Evolutionary conservation across 2,888 invertebrate species (phyloP).

Genomic region (Pterostichus madidus): DNA sequence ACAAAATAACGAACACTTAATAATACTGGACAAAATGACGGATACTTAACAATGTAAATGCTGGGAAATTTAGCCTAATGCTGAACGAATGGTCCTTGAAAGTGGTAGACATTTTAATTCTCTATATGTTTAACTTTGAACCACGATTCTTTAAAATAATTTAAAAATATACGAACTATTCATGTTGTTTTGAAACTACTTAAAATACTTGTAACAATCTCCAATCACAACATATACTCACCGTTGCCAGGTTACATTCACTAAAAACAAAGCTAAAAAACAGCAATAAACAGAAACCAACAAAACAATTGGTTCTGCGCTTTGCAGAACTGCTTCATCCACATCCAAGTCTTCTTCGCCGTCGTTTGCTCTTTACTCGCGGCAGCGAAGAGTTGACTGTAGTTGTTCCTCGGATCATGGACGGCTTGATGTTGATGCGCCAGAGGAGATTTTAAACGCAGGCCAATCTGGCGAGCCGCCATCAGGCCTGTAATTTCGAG

Average conservation of each 20-base stretch:
- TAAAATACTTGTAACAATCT: too few species aligned
- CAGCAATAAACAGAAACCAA: constrained; percentile 41
- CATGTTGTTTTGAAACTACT: too few species aligned
- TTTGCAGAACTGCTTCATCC: background rate
- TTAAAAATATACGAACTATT: too few species aligned
- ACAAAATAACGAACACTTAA: too few species aligned
- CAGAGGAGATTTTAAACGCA: constrained; percentile 15
- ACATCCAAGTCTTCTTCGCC: constrained; percentile 10
- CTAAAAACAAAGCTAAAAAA: constrained; percentile 44
- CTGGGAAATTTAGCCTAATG: too few species aligned
- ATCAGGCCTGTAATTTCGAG: constrained; percentile 49
- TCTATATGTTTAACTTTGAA: too few species aligned
- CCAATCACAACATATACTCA: constrained; percentile 18
- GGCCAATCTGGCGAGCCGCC: constrained; percentile 28
- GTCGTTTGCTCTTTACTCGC: background rate
- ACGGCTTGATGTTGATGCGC: constrained; percentile 4
- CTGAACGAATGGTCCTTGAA: too few species aligned
- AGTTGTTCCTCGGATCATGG: constrained; percentile 2
- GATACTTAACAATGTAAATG: too few species aligned
- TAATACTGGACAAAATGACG: too few species aligned
- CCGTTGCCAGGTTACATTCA: constrained; percentile 45
- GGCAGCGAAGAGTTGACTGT: too few species aligned
- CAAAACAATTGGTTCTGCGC: constrained; percentile 35
- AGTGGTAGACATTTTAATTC: too few species aligned
- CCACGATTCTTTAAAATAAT: too few species aligned